Evolutionary conservation across 2,113 vertebrate genomes (phyloP).

Genomic region (Physeter macrocephalus): DNA sequence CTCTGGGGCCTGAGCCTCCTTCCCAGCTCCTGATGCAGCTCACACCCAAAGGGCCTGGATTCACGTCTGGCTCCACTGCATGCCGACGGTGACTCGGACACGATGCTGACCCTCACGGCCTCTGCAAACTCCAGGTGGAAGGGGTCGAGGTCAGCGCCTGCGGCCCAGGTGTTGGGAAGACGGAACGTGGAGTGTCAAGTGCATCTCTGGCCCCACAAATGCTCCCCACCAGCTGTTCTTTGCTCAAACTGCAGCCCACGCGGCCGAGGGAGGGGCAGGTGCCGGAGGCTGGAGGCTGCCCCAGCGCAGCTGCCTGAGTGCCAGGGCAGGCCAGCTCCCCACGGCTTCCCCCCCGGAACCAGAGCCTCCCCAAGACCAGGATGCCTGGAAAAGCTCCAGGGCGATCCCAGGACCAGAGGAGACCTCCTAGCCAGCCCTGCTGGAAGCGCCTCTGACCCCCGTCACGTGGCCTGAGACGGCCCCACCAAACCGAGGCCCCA

Average conservation of each 20-base stretch:
- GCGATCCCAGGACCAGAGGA: background rate
- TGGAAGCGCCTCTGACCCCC: background rate
- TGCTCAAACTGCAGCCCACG: accelerated
- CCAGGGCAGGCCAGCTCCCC: background rate
- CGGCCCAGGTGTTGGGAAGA: background rate
- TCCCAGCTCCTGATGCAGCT: no score
- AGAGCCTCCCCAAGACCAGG: background rate
- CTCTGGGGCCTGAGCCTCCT: background rate
- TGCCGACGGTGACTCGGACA: background rate
- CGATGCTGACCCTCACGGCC: no score
- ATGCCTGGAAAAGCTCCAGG: background rate
- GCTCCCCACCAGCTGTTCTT: background rate
- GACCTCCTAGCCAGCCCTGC: no score
- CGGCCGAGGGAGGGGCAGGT: background rate
- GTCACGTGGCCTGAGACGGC: background rate
- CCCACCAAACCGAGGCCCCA: background rate
- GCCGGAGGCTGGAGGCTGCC: no score
- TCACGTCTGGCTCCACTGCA: background rate
- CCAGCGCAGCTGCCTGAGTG: no score
- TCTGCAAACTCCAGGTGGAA: background rate
- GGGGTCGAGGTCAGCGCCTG: accelerated
- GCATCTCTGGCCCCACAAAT: background rate
- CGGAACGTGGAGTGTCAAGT: accelerated
- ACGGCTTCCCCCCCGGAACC: background rate
- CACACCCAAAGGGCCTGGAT: background rate